These are phyloP conservation scores for Nycticebus coucang DNA, from an alignment of 2,113 vertebrate species.

Conservation along the genomic window DNA sequence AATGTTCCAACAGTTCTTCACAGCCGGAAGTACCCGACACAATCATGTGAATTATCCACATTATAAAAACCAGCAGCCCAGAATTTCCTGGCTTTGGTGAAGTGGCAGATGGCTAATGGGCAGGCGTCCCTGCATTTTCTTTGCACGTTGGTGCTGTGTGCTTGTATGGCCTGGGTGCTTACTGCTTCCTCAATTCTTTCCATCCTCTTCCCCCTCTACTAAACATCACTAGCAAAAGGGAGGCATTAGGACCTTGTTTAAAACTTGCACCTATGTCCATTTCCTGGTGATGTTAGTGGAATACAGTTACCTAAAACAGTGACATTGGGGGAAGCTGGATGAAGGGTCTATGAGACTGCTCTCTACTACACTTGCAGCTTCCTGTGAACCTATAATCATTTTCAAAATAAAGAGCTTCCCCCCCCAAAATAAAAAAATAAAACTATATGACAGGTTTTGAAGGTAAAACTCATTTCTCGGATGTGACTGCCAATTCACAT, in stretches of 20 bases:
- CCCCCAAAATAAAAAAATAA: no score
- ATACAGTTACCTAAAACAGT: neutral
- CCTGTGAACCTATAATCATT: neutral
- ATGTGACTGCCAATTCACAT: neutral
- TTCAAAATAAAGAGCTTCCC: neutral
- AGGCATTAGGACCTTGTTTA: neutral
- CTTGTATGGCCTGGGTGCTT: neutral
- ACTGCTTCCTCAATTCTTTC: slow-evolving; percentile 38
- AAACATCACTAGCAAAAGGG: neutral
- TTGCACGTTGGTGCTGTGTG: neutral
- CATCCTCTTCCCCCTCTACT: neutral
- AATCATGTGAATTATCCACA: slow-evolving; percentile 59
- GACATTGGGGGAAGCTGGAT: neutral
- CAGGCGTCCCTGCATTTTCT: slow-evolving; percentile 55
- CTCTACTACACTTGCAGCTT: neutral
- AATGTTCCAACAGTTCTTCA: neutral
- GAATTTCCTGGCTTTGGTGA: slow-evolving; percentile 67
- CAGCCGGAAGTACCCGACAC: slow-evolving; percentile 51
- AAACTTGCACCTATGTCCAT: neutral
- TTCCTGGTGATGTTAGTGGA: neutral
- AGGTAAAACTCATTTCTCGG: neutral
- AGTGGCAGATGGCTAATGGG: slow-evolving; percentile 57
- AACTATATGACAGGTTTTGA: neutral
- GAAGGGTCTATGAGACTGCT: no score
- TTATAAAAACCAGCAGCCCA: neutral